Percentiles rank a stretch among this genome's conserved stretches.
Conservation (phyloP, 2,888 invertebrate genomes). For the Cerastis leucographa region DNA sequence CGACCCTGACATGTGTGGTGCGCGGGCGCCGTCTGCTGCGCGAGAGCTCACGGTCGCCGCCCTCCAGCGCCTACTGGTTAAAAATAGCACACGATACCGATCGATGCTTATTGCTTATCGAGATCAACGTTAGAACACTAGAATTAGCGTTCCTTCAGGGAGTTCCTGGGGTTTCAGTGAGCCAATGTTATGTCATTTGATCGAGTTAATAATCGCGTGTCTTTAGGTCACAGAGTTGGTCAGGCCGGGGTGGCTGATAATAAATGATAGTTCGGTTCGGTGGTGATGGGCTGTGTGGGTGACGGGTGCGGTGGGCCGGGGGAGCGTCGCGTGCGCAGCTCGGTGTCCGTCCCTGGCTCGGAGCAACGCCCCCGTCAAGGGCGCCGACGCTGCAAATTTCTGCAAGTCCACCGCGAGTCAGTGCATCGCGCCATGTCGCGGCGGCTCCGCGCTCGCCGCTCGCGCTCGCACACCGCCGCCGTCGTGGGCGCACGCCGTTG, state of each 20-base stretch:
- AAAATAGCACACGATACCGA: slow-evolving; percentile 82
- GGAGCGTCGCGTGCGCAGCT: slow-evolving; percentile 89
- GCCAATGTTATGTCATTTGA: slow-evolving; percentile 22
- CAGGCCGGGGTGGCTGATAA: slow-evolving; percentile 61
- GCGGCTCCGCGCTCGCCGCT: slow-evolving; percentile 88
- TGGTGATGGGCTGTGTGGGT: slow-evolving; percentile 72
- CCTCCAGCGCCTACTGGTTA: slow-evolving; percentile 83
- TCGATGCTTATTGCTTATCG: slow-evolving; percentile 74
- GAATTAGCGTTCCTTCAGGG: slow-evolving; percentile 57
- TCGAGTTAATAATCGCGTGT: slow-evolving; percentile 33
- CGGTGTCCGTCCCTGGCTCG: slow-evolving; percentile 89
- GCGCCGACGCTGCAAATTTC: slow-evolving; percentile 90
- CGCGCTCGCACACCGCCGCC: slow-evolving; percentile 78
- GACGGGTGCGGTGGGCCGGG: slow-evolving; percentile 78
- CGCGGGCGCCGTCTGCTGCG: slow-evolving; percentile 77
- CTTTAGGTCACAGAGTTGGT: slow-evolving; percentile 61
- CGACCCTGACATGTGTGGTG: slow-evolving; percentile 82
- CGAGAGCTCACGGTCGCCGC: slow-evolving; percentile 84
- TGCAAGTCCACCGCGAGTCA: slow-evolving; percentile 89
- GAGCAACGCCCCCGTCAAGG: slow-evolving; percentile 91
- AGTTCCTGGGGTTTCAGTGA: slow-evolving; percentile 39
- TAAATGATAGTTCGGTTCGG: slow-evolving; percentile 67
- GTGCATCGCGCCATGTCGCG: slow-evolving; percentile 90
- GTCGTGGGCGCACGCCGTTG: slow-evolving; percentile 79
- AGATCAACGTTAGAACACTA: slow-evolving; percentile 69